Percentiles rank a stretch among this genome's conserved stretches.
Evolutionary conservation across 1,140 invertebrate genomes (phyloP).

Genomic region (Plodia interpunctella): DNA sequence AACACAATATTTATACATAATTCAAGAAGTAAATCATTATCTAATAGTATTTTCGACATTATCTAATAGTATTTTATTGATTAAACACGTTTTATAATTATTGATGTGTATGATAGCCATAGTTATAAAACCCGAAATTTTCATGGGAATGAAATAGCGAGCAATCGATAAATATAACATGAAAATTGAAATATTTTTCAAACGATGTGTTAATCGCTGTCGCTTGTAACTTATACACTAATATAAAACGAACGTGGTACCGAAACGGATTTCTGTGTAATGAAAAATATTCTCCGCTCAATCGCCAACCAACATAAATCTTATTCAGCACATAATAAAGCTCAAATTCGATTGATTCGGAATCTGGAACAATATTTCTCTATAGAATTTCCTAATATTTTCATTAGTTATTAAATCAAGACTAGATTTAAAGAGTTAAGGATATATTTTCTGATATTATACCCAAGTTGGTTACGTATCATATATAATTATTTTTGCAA

Average conservation of each 20-base stretch:
- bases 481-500: no score
- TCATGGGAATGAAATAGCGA: no score
- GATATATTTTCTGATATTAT: not conserved
- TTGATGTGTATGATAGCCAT: no score
- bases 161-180: no score
- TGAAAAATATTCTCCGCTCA: constrained; percentile 14
- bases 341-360: not conserved
- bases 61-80: no score
- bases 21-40: no score
- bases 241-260: constrained; percentile 14
- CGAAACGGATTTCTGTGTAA: constrained; percentile 12
- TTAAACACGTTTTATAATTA: no score
- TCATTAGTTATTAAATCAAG: not conserved
- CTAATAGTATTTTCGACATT: no score
- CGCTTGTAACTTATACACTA: not conserved
- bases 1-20: no score
- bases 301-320: not conserved
- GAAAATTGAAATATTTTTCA: no score
- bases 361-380: not conserved
- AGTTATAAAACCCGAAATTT: no score
- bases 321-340: not conserved
- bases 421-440: not conserved
- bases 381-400: not conserved
- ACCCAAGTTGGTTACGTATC: no score
- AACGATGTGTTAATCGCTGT: not conserved